A percentile compares a stretch with the other conserved stretches of the same genome.
Conservation (phyloP, 2,797 vertebrate species). For the Gastrophryne carolinensis region DNA sequence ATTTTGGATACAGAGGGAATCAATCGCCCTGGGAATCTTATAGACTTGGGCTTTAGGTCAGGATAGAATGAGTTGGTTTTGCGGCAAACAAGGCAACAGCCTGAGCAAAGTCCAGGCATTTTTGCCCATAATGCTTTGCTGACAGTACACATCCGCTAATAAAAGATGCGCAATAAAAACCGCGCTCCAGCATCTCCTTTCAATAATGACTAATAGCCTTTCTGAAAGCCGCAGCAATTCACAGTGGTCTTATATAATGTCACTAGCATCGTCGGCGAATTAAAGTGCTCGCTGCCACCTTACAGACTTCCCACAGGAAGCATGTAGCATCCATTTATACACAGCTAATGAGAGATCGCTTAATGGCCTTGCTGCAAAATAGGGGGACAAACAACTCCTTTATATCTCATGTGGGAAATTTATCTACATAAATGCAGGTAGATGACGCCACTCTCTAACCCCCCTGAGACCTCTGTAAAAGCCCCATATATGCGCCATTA, state of each 20-base stretch:
- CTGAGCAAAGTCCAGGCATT: no score
- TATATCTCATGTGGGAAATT: constrained; percentile 22
- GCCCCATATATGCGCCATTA: constrained; percentile 1
- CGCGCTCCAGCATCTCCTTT: neutral
- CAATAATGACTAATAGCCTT: constrained; percentile 18
- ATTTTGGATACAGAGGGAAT: no score
- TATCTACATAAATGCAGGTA: constrained; percentile 40
- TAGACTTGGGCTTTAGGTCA: no score
- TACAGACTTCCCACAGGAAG: constrained; percentile 7
- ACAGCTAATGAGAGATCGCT: constrained; percentile 29
- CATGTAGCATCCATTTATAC: constrained; percentile 9
- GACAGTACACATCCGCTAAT: no score
- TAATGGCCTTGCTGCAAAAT: constrained; percentile 28
- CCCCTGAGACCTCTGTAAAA: constrained; percentile 13
- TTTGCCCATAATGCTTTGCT: no score
- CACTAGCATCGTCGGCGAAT: neutral
- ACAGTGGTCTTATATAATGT: constrained; percentile 6
- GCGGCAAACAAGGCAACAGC: no score
- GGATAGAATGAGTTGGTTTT: no score
- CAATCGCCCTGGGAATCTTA: no score
- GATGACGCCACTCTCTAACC: neutral
- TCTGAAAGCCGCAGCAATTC: constrained; percentile 12
- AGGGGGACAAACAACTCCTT: constrained; percentile 10
- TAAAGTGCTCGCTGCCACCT: constrained; percentile 9
- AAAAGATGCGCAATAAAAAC: no score